These are phyloP conservation scores for Chrysotoxum bicinctum DNA, from an alignment of 2,888 invertebrate genomes.

Conservation along the genomic window DNA sequence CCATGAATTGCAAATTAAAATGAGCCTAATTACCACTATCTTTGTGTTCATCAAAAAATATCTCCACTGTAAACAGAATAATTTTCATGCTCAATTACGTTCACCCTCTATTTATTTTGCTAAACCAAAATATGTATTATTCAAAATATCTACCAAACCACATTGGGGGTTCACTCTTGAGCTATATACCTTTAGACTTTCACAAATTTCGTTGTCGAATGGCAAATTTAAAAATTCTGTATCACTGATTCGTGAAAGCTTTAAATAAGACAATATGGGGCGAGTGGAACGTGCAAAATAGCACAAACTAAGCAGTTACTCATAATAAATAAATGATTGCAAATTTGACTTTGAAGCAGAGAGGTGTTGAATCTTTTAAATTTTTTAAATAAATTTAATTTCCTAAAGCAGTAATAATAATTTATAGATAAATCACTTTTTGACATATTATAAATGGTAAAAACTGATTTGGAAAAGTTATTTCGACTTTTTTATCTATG, in stretches of 20 bases:
- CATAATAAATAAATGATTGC: background rate
- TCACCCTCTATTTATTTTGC: background rate
- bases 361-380: conserved; percentile 18
- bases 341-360: conserved; percentile 20
- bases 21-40: background rate
- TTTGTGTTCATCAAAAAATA: background rate
- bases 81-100: conserved; percentile 10
- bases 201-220: conserved; percentile 42
- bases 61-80: conserved; percentile 1
- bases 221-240: conserved; percentile 21
- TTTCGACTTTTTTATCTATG: no score
- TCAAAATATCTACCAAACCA: background rate
- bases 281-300: conserved; percentile 59
- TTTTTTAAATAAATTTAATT: no score
- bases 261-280: background rate
- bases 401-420: no score
- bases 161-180: background rate
- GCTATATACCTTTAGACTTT: conserved; percentile 3
- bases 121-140: background rate
- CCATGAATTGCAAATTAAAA: background rate
- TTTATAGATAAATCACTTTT: no score
- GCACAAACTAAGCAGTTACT: conserved; percentile 47
- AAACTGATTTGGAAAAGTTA: no score
- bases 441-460: no score
- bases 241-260: conserved; percentile 28